Evolutionary conservation across 1,140 invertebrate genomes (phyloP).

Genomic region (Phymastichus coffea): DNA sequence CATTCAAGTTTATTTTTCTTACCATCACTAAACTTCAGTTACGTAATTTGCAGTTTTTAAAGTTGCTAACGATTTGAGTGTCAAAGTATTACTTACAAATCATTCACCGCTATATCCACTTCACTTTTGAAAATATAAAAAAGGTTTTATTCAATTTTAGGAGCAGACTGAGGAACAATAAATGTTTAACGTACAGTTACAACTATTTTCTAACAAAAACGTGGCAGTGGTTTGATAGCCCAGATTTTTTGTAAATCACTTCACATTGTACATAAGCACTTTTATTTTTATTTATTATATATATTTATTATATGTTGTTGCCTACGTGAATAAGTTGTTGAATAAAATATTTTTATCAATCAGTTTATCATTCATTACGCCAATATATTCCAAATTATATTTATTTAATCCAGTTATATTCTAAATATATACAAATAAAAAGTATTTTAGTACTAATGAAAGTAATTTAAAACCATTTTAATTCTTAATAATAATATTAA

Average conservation of each 20-base stretch:
- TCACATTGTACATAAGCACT: not conserved
- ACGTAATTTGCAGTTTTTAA: too few species aligned
- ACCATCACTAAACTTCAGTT: too few species aligned
- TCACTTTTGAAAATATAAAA: too few species aligned
- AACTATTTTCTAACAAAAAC: constrained; percentile 54
- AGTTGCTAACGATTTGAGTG: too few species aligned
- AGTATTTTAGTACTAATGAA: too few species aligned
- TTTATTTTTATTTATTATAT: too few species aligned
- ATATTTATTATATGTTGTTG: not conserved
- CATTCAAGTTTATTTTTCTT: too few species aligned
- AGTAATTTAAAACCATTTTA: too few species aligned
- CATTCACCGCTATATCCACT: too few species aligned
- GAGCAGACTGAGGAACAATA: constrained; percentile 48
- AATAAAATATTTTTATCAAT: not conserved
- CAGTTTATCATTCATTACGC: not conserved
- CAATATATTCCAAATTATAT: not conserved
- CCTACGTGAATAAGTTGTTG: not conserved
- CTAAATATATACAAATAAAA: too few species aligned
- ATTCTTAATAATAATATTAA: too few species aligned
- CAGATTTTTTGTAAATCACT: constrained; percentile 44
- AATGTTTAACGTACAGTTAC: constrained; percentile 57
- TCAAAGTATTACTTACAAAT: too few species aligned
- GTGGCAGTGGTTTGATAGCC: constrained; percentile 63
- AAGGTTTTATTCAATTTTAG: constrained; percentile 37
- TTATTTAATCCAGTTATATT: constrained; percentile 2